Evolutionary conservation across 2,113 vertebrate genomes (phyloP).

Genomic region (Bubo scandiacus): DNA sequence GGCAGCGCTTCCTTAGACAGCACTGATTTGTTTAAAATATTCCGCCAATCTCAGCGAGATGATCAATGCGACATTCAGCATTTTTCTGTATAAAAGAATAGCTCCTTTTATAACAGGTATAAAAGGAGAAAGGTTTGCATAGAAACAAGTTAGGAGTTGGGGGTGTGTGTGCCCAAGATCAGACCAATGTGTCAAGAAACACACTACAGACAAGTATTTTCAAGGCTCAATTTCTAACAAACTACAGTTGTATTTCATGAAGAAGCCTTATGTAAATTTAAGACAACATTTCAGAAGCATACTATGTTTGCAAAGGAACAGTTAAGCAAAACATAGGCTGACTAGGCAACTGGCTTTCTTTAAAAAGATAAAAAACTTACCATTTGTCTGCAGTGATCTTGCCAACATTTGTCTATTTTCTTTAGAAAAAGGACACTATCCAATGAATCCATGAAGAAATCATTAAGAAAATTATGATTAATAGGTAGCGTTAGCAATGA

Average conservation of each 20-base stretch:
- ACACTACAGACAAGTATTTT: neutral
- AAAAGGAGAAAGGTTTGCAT: neutral
- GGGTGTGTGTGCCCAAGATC: neutral
- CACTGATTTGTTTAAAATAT: neutral
- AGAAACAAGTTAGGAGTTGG: neutral
- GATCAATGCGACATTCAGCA: neutral
- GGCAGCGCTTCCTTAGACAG: neutral
- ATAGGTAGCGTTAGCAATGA: neutral
- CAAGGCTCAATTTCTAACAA: neutral
- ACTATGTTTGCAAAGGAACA: neutral
- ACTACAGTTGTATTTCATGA: neutral
- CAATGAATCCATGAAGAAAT: constrained; percentile 86
- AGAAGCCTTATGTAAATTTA: neutral
- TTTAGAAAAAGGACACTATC: constrained; percentile 98
- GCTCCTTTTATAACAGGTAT: neutral
- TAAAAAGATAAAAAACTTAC: constrained; percentile 69
- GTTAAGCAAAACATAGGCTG: neutral
- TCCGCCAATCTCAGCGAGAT: neutral
- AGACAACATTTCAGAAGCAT: neutral
- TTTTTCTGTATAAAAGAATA: neutral
- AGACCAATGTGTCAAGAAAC: neutral
- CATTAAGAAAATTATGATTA: constrained; percentile 80
- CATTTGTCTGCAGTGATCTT: constrained; percentile 99
- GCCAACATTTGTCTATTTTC: constrained; percentile 99
- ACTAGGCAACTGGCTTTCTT: neutral